phyloP scores from a whole-genome alignment of 2,797 vertebrate species.

The Centroberyx gerrardi region DNA sequence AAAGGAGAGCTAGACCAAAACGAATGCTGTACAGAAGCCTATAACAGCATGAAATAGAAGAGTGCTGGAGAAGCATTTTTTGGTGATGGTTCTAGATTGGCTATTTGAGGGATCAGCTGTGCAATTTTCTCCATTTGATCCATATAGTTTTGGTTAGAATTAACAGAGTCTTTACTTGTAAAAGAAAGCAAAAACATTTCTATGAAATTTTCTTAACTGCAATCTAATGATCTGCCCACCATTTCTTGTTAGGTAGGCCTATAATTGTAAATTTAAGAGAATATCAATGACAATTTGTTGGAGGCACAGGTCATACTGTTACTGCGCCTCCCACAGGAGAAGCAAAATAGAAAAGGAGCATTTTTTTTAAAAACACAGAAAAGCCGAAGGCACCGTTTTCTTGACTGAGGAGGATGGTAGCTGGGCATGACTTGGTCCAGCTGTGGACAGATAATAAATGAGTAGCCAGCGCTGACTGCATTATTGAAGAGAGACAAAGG shows the following conservation, averaged over 20 bases:
- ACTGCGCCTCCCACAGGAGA: too few relatives aligned
- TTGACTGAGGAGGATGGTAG: slow-evolving; percentile 5
- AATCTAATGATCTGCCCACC: neutral
- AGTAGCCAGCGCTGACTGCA: slow-evolving; percentile 48
- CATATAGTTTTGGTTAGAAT: neutral
- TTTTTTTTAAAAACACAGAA: slow-evolving; percentile 13
- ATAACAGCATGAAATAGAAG: neutral
- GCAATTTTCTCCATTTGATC: neutral
- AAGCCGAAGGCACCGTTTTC: neutral
- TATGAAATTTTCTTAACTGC: neutral
- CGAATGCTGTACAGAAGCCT: neutral
- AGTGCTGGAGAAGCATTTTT: neutral
- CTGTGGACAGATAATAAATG: slow-evolving; percentile 51
- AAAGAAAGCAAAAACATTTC: neutral
- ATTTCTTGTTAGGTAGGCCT: neutral
- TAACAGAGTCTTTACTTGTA: neutral
- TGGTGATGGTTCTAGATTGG: neutral
- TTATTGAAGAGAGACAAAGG: slow-evolving; percentile 62
- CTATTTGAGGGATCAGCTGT: neutral
- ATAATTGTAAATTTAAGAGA: neutral
- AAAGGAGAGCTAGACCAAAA: neutral
- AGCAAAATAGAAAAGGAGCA: neutral
- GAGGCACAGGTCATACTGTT: too few relatives aligned
- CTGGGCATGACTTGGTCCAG: slow-evolving; percentile 41
- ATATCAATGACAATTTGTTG: neutral